Conservation (phyloP, 2,797 vertebrate genomes). For the Phalanger gymnotis region DNA sequence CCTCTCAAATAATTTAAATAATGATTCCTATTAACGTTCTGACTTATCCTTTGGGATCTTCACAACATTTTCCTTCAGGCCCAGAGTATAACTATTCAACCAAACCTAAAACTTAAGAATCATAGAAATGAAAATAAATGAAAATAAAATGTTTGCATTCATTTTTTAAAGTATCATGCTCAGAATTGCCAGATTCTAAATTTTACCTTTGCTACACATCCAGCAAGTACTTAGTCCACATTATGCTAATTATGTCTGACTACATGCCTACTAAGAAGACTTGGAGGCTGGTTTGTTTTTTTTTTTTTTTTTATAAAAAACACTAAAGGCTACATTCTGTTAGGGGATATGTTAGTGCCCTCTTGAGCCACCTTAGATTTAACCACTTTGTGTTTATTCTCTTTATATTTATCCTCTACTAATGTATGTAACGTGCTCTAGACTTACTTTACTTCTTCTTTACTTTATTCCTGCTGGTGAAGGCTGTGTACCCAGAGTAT, state of each 20-base stretch:
- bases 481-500: background rate
- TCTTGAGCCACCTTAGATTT: background rate
- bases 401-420: background rate
- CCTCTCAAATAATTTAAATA: constrained; percentile 45
- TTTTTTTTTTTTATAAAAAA: background rate
- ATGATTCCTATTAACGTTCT: constrained; percentile 20
- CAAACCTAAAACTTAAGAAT: constrained; percentile 30
- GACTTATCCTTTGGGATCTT: background rate
- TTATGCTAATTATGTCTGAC: background rate
- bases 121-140: constrained; percentile 36
- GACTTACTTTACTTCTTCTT: background rate
- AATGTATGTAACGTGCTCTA: background rate
- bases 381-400: background rate
- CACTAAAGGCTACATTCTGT: background rate
- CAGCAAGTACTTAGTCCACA: background rate
- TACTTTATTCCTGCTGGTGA: too few species aligned
- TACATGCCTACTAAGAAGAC: background rate
- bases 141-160: background rate
- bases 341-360: background rate
- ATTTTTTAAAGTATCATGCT: constrained; percentile 13
- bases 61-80: constrained; percentile 11
- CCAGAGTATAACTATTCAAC: constrained; percentile 42
- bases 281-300: background rate
- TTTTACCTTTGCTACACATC: constrained; percentile 16
- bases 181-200: constrained; percentile 1